Evolutionary conservation across 2,113 vertebrate species (phyloP).

Genomic region (Chrysochloris asiatica): DNA sequence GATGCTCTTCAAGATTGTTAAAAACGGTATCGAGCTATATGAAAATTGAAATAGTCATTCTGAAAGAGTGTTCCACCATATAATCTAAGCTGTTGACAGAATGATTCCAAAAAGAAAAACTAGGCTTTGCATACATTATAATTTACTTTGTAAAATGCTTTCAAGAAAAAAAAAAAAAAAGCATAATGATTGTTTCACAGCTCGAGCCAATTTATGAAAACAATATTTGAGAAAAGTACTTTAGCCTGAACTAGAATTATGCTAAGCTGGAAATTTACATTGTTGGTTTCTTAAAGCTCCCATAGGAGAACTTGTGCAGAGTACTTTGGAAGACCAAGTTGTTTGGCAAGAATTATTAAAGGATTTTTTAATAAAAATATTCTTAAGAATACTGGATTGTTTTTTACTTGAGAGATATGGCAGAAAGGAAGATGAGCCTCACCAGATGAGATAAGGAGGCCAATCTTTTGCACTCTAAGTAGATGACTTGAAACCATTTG

Average conservation of each 20-base stretch:
- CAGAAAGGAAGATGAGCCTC: not conserved
- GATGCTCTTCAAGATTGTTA: not conserved
- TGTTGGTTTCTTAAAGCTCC: not conserved
- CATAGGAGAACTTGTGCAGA: not conserved
- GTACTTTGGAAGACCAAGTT: not conserved
- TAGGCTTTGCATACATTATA: not conserved
- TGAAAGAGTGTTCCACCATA: not conserved
- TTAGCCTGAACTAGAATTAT: not conserved
- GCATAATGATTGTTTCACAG: not conserved
- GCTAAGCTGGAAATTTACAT: not conserved
- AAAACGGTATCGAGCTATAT: not conserved
- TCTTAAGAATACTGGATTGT: not conserved
- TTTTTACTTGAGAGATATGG: not conserved
- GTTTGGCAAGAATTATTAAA: not conserved
- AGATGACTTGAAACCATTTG: not conserved
- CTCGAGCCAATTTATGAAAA: not conserved
- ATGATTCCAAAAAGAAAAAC: not conserved
- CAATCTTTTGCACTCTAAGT: not conserved
- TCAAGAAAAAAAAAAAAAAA: not conserved
- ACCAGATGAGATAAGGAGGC: not conserved
- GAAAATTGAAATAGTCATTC: not conserved
- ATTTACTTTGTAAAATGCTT: constrained; percentile 13
- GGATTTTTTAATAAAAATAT: not conserved
- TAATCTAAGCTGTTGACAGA: not conserved
- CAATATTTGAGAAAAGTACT: not conserved